phyloP scores from a whole-genome alignment of 1,140 invertebrate genomes.

The Bombus pyrosoma region DNA sequence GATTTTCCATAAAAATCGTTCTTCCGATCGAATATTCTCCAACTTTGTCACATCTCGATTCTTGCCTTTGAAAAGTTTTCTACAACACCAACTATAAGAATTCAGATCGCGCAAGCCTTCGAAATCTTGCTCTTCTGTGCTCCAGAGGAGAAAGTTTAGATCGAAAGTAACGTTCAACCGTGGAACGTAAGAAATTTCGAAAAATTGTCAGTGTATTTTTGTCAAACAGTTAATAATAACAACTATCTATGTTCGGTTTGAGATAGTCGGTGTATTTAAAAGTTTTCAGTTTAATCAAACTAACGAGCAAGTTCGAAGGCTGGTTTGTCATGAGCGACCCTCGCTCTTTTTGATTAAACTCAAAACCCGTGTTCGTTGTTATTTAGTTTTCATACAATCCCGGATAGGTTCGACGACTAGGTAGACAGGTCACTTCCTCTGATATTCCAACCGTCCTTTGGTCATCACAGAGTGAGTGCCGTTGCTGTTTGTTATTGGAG shows the following conservation, averaged over 20 bases:
- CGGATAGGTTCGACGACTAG: not conserved
- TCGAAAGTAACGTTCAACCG: not conserved
- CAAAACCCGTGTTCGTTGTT: conserved; percentile 3
- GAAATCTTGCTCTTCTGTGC: not conserved
- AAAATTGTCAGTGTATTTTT: not conserved
- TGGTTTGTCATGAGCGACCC: not conserved
- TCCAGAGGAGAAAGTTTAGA: not conserved
- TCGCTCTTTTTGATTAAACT: not conserved
- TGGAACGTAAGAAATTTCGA: not conserved
- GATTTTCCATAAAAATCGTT: too few relatives aligned
- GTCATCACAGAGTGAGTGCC: not conserved
- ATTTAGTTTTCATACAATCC: conserved; percentile 1
- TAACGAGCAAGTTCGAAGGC: not conserved
- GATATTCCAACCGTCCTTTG: not conserved
- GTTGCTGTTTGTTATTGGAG: not conserved
- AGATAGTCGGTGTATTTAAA: not conserved
- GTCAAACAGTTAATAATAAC: not conserved
- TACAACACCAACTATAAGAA: not conserved
- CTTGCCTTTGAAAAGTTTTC: not conserved
- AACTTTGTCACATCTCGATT: not conserved
- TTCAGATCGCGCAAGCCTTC: not conserved
- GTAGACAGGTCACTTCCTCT: too few relatives aligned
- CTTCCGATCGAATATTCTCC: not conserved
- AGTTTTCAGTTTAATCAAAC: conserved; percentile 24
- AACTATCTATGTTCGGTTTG: not conserved